Evolutionary conservation across 2,888 invertebrate genomes (phyloP), one percentile per base, ranked within the genome.

Genomic region (Helleia helle): DNA sequence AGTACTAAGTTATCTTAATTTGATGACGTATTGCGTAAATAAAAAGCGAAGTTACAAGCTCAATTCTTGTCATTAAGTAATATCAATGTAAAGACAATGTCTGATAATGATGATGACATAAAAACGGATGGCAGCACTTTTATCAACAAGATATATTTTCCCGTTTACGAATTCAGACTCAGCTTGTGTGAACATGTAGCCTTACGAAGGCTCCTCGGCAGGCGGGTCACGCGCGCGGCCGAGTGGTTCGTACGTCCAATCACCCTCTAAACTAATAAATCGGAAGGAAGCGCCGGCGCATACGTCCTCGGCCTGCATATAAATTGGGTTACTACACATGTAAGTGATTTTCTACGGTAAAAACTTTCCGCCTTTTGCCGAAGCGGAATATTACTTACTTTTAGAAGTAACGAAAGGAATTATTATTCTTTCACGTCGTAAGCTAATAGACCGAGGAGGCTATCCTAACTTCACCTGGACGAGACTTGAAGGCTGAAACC

Each of bases 231-330:
- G 77, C 66, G 53, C 43, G 38, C 49, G 29, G 44, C 59, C 63
- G 66, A 71, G 70, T 66, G 67, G 64, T 58, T 59, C 70, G 56
- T 51, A 52, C 65, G 66, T 59, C 75, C 75, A 74, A 75, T 75
- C 75, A 73, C 73, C n/a, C 63, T 56, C 62, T 75, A 74, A 76
- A 74, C 76, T 73, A 76, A 77, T 76, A 72, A 71, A 63, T 63
- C 64, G 69, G 69, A 73, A 69, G 69, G 61, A 59, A 60, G 68
- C 71, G 72, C 70, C 55, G 58, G 69, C 71, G 74, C 76, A 75
- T 60, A 65, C 69, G 59, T 59, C 65, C 59, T 26, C 50, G 25
- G 27, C 46, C 44, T 50, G 53, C 50, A 54, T 54, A 52, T 54
- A 45, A 50, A 53, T 50, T 44, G 48, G 45, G 31, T 30, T 38